These are phyloP conservation scores for Kryptolebias ocellatus DNA, from an alignment of 2,797 vertebrate species.

Conservation along the genomic window DNA sequence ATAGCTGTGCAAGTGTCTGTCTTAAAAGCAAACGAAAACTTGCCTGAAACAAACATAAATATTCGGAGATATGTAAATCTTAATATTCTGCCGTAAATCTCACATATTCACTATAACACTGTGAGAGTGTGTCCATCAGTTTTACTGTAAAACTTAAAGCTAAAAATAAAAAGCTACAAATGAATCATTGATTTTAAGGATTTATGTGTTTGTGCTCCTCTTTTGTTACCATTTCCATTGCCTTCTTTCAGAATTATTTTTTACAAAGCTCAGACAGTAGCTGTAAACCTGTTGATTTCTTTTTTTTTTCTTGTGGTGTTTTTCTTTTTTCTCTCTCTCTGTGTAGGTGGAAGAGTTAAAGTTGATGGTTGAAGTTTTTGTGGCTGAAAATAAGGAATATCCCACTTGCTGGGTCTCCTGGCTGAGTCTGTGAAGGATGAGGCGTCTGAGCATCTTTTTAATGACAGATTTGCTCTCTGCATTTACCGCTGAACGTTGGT, in stretches of 20 bases:
- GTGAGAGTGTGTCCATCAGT: slow-evolving; percentile 5
- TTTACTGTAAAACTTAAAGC: background rate
- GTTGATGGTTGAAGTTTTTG: slow-evolving; percentile 45
- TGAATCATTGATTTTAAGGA: background rate
- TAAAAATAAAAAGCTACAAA: no score
- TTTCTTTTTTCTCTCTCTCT: slow-evolving; percentile 7
- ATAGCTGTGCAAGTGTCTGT: slow-evolving; percentile 3
- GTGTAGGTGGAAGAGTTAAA: slow-evolving; percentile 39
- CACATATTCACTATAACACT: slow-evolving; percentile 4
- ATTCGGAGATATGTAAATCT: slow-evolving; percentile 49
- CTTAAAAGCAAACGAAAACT: slow-evolving; percentile 13
- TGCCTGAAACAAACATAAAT: slow-evolving; percentile 18
- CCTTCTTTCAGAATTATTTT: slow-evolving; percentile 11
- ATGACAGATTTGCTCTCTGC: slow-evolving; percentile 21
- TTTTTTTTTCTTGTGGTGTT: slow-evolving; percentile 11
- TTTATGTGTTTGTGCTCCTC: slow-evolving; percentile 11
- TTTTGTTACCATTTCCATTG: slow-evolving; percentile 12
- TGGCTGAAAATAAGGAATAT: slow-evolving; percentile 27
- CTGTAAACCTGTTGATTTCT: slow-evolving; percentile 32
- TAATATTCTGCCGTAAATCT: slow-evolving; percentile 37
- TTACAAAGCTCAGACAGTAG: slow-evolving; percentile 14
- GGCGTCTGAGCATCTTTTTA: slow-evolving; percentile 26
- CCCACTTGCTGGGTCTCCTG: slow-evolving; percentile 22
- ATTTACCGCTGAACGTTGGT: slow-evolving; percentile 15
- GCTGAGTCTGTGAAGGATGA: slow-evolving; percentile 24